Base-by-base conservation (phyloP, 2,888 invertebrate species). In the Perithous albicinctus region DNA sequence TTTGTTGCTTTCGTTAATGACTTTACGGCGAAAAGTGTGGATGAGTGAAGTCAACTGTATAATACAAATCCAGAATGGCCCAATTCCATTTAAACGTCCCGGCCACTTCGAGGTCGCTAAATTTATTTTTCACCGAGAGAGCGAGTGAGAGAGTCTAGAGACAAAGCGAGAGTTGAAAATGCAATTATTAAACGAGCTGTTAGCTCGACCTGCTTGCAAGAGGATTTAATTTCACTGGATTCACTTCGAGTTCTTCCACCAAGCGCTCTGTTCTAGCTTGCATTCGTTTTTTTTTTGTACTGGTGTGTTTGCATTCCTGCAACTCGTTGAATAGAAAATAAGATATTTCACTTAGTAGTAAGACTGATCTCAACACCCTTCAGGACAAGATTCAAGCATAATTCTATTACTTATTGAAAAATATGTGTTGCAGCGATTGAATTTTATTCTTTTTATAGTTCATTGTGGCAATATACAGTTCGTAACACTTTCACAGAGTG, bases 101-200 rank as follows among this genome's bases (percentile, higher is more conserved):
- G 26, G 43, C 63, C 63, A 70, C 70, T 69, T 77, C 63, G 70
- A 70, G 70, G 78, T 56, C 43, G 54, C 66, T 69, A 63, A 51
- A 79, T 75, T 63, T 75, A 75, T 43, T 67, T 70, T 54, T 2
- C 32, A n/a, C n/a, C n/a, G 8, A 15, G 32, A 7, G 32, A 59
- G 59, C 59, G 59, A 18, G 59, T 18, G 18, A 7, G 32, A 56
- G n/a, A 59, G 59, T 59, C 3, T n/a, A 20, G 32, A 29, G 70
- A 41, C 15, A 15, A 61, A 63, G 23, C 32, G 43, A 70, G 43
- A 70, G 63, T 32, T 70, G 26, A 20, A 64, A 75, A 69, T 26
- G 54, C 59, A 75, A 75, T 80, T 64, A 75, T 75, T 80, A 80
- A 80, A 70, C 69, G 79, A 63, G 69, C 69, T 63, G 15, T 75